Percentiles rank a stretch among this genome's conserved stretches.
Evolutionary conservation across 2,888 invertebrate species (phyloP).

Genomic region (Drosophila borealis): DNA sequence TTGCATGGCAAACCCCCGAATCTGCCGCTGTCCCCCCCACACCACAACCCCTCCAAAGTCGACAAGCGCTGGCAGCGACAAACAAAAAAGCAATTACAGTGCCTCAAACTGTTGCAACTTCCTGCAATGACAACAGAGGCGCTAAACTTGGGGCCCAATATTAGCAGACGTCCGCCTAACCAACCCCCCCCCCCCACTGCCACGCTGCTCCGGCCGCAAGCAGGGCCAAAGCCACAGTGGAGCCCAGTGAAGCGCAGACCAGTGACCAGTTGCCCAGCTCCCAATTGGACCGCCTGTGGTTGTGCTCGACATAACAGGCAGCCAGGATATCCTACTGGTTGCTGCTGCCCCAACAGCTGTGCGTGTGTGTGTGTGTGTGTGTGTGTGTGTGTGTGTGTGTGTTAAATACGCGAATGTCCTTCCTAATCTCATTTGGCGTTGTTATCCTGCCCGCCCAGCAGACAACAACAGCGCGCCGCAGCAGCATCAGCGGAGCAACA

Average conservation of each 20-base stretch:
- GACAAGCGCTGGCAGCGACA: conserved; percentile 47
- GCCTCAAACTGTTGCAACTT: conserved; percentile 81
- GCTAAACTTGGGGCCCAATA: conserved; percentile 67
- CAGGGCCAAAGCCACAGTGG: conserved; percentile 21
- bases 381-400: conserved; percentile 45
- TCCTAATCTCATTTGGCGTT: conserved; percentile 82
- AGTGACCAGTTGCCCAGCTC: conserved; percentile 13
- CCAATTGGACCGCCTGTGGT: conserved; percentile 57
- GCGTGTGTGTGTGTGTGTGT: conserved; percentile 17
- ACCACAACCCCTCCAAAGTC: not conserved
- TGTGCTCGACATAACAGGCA: conserved; percentile 71
- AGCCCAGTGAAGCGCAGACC: conserved; percentile 37
- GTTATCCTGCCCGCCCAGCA: conserved; percentile 68
- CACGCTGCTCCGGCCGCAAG: conserved; percentile 6
- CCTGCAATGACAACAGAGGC: conserved; percentile 71
- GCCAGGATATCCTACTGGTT: conserved; percentile 74
- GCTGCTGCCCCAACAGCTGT: conserved; percentile 36
- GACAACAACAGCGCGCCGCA: conserved; percentile 41
- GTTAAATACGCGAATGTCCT: conserved; percentile 82
- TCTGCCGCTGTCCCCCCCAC: not conserved
- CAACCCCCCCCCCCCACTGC: not conserved
- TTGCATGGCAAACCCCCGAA: conserved; percentile 36
- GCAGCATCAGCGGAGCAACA: conserved; percentile 44
- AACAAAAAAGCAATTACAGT: conserved; percentile 82
- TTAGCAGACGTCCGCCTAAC: conserved; percentile 46